A percentile compares a stretch with the other conserved stretches of the same genome.
phyloP scores from a whole-genome alignment of 2,888 invertebrate species.

The Torymus auratus region DNA sequence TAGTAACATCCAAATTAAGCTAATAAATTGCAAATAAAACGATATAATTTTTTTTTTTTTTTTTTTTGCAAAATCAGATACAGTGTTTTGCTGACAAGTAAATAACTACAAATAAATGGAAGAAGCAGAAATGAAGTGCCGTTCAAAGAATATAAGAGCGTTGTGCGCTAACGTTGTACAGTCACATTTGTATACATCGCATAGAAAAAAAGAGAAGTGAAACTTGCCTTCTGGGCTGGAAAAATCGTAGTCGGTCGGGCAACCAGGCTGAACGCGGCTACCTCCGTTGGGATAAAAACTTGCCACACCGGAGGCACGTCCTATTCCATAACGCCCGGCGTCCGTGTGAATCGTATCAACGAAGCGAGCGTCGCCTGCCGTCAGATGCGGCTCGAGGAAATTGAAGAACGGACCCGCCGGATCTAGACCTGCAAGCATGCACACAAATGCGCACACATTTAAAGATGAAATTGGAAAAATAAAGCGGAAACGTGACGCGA shows the following conservation, averaged over 20 bases:
- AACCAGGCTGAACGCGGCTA: conserved; percentile 78
- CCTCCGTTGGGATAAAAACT: conserved; percentile 79
- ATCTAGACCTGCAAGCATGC: conserved; percentile 73
- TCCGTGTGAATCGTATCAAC: conserved; percentile 79
- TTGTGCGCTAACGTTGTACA: too few species aligned
- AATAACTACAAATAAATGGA: too few species aligned
- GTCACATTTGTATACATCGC: too few species aligned
- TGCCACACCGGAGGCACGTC: conserved; percentile 70
- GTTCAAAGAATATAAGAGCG: too few species aligned
- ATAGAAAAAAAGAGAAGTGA: neutral
- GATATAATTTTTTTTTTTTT: too few species aligned
- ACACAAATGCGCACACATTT: conserved; percentile 38
- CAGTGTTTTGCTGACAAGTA: too few species aligned
- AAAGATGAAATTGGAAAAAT: conserved; percentile 9
- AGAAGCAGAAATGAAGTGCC: too few species aligned
- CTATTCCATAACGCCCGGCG: conserved; percentile 75
- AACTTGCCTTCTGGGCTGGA: conserved; percentile 51
- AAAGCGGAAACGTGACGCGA: neutral
- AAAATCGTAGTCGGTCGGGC: conserved; percentile 61
- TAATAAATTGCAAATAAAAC: too few species aligned
- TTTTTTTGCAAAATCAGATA: too few species aligned
- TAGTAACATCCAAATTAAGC: too few species aligned
- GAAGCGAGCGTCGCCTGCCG: conserved; percentile 74
- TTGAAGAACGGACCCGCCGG: conserved; percentile 78
- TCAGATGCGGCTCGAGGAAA: conserved; percentile 70